Base-by-base conservation (phyloP, 2,888 invertebrate species). In the Pheosia tremula region DNA sequence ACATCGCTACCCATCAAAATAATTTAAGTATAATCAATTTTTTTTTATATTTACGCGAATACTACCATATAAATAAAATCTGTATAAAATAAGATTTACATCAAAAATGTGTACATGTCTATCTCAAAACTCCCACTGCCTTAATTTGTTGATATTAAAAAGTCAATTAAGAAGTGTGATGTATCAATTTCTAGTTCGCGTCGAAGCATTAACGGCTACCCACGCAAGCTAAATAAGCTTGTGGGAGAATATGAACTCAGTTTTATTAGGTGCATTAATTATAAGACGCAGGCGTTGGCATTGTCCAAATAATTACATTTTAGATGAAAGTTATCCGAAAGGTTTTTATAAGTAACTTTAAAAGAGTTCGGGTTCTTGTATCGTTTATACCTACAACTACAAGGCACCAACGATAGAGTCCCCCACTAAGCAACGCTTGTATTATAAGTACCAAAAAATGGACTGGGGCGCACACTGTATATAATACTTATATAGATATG, bases 181-280 rank as follows among this genome's bases (percentile, higher is more conserved):
- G 49, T 67, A 56, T 50, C 41, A 64, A 54, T 59, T 67, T 61
- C 60, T 58, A 53, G 56, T 47, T 49, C 56, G 63, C 64, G 64
- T 64, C 53, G 53, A 47, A 39, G 60, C 61, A 66, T 66, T 64
- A 67, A 63, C 38, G 59, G 49, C 61, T 53, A 64, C 65, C 52
- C 65, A 65, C 60, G 47, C 47, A 37, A 37, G 37, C 53, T 37
- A 10, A 39, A 61, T 11, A 37, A 11, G 55, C 8, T 37, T 36
- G 53, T 37, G 53, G 36, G 53, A 24, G 36, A 4, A 53, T 53
- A 11, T 50, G 50, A 5, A 13, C 24, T 10, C 24, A 13, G 36
- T 53, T 53, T 53, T 53, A 53, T 53, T 53, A 37, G 11, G 1
- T 37, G 37, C 53, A 53, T 53, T 53, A 53, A 53, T 53, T 53